Base-by-base conservation (phyloP, 1,140 invertebrate species). In the Onthophagus taurus region DNA sequence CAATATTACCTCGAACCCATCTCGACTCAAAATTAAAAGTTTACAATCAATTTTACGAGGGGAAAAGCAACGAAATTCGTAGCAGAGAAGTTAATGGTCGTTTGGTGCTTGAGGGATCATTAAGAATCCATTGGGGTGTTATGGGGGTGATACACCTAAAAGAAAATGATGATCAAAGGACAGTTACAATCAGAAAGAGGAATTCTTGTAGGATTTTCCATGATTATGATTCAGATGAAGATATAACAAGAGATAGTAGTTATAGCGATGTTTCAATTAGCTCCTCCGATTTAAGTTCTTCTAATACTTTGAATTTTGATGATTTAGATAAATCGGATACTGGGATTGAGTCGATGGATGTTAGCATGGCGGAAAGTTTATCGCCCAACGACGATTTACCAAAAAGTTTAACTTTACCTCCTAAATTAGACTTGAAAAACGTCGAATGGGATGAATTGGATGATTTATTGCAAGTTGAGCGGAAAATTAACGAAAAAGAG, bases 41-140 rank as follows among this genome's bases (percentile, higher is more conserved):
- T 19, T 87, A 80, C 55, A 89, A 89, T 68, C 76, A 82, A 59
- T 85, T 78, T 67, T 84, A 80, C 64, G 83, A 89, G 61, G 83
- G 83, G 24, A 82, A 78, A 69, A 84, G 80, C 62, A 74, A 80
- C 31, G 80, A 81, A 59, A 77, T 86, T 49, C 71, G 80, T 57
- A 81, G 79, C 53, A 67, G 82, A 30, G 81, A 86, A 64, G 81
- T 85, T 2, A 88, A 88, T 67, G 85, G 83, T 33, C 69, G 83
- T 36, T 65, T 87, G 31, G 77, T 88, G 50, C 61, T 90, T 19
- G 83, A 88, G 70, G 85, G 86, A 12, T 80, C 81, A 2, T 63
- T 90, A 47, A 68, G 83, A 52, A 85, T 91, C 44, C 81, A 85
- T 66, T 91, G 88, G 88, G 87, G 86, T 31, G 79, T 90, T 1